A percentile compares a stretch with the other conserved stretches of the same genome.
These are phyloP conservation scores for Squalus acanthias DNA, from an alignment of 2,797 vertebrate genomes.

Conservation along the genomic window DNA sequence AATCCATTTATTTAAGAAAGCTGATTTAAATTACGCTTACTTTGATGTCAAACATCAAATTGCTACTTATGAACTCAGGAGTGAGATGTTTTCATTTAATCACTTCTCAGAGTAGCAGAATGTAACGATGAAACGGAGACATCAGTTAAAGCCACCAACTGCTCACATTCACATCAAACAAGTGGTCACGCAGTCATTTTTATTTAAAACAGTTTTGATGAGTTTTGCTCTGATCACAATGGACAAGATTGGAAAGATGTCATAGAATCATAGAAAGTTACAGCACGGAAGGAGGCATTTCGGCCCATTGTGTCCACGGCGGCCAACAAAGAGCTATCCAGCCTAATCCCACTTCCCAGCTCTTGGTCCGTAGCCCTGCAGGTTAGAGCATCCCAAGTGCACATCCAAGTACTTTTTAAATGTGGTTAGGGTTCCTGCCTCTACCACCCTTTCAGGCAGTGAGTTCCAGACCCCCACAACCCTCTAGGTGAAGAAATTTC, in stretches of 20 bases:
- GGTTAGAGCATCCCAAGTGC: no score
- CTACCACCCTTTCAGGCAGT: no score
- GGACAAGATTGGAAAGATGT: background rate
- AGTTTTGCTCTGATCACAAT: background rate
- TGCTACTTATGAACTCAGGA: background rate
- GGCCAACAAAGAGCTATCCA: no score
- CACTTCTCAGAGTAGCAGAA: background rate
- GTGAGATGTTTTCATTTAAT: background rate
- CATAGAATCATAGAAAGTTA: no score
- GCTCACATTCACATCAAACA: background rate
- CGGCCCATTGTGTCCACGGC: no score
- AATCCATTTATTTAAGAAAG: background rate
- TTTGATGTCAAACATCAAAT: slow-evolving; percentile 4
- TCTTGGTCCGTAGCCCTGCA: no score
- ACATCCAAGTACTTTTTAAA: no score
- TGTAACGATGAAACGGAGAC: background rate
- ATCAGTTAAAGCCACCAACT: background rate
- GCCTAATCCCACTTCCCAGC: no score
- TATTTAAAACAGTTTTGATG: background rate
- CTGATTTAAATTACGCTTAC: background rate
- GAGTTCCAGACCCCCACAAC: no score
- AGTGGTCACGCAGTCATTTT: background rate
- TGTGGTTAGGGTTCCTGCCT: no score
- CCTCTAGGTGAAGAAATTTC: no score
- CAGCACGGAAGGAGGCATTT: no score